Percentiles rank a stretch among this genome's conserved stretches.
Conservation (phyloP, 2,113 vertebrate species). For the Mus spicilegus region DNA sequence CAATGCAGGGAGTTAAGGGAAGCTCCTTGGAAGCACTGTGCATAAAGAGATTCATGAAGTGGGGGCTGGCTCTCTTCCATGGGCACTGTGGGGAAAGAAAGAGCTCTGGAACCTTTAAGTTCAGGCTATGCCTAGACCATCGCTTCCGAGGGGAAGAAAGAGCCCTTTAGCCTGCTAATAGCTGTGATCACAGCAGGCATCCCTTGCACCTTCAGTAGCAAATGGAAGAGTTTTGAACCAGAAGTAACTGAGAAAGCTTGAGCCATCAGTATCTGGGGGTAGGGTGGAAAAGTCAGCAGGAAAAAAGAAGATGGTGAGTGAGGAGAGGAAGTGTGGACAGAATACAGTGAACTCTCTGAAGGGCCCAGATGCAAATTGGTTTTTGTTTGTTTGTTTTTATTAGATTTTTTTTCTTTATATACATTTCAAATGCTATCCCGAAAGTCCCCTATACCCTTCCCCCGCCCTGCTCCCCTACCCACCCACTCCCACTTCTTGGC, state of each 20-base stretch:
- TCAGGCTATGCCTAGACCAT: background rate
- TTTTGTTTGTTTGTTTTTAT: too few species aligned
- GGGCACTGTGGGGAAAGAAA: background rate
- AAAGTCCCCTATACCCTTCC: too few species aligned
- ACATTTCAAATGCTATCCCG: too few species aligned
- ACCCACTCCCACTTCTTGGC: too few species aligned
- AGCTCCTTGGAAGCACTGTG: background rate
- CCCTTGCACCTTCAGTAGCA: background rate
- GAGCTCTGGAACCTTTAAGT: background rate
- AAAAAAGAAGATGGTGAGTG: background rate
- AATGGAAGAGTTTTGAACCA: background rate
- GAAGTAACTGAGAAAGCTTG: background rate
- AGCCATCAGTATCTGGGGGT: background rate
- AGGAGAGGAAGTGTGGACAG: background rate
- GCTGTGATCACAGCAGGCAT: background rate
- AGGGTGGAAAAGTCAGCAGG: background rate
- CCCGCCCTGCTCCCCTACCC: too few species aligned
- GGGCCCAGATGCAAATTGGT: background rate
- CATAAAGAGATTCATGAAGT: background rate
- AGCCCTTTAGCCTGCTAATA: background rate
- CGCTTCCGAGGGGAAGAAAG: background rate
- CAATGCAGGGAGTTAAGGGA: background rate
- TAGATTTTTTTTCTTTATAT: too few species aligned
- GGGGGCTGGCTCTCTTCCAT: background rate
- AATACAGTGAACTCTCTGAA: background rate